Evolutionary conservation across 2,797 vertebrate genomes (phyloP), one percentile per base, ranked within the genome.

Genomic region (Enteromius mattozi): DNA sequence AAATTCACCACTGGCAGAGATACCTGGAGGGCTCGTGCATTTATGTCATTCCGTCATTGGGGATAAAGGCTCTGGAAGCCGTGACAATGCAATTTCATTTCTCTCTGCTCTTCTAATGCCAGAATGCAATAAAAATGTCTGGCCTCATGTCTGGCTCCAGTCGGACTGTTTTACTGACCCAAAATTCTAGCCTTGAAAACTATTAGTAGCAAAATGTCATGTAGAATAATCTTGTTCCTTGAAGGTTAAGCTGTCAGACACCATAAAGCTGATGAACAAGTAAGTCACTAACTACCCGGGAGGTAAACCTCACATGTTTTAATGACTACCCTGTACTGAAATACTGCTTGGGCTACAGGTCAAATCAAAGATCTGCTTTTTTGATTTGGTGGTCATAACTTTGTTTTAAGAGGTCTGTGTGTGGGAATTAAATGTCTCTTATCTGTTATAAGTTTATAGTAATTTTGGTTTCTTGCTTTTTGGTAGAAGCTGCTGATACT

Each of bases 41-140:
- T 87, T 85, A 84, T 88, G 88, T 88, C 81, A 79, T 88, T 86
- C 89, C 85, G 88, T 84, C 80, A 70, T 7, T 75, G 85, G 89
- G 89, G n/a, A 92, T 91, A 88, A 88, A 76, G 86, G 85, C 76
- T 81, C 89, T 89, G 88, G 88, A 91, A 89, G 89, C 90, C 80
- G 84, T 94, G 93, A 94, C 90, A 79, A 91, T 91, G 90, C 90
- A 91, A 91, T 94, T 94, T 94, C 88, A 92, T 93, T 94, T 93
- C 84, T 90, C 90, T 87, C 90, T 85, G 89, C 90, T 84, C 88
- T 90, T 93, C 91, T 84, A 82, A 92, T 92, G 92, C 91, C 92
- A 92, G 90, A 92, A 92, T 88, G 93, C 90, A 94, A 94, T 94
- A 93, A 94, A 94, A 92, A 87, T 82, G 93, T 94, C 94, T 94